Conservation (phyloP, 2,888 invertebrate species). For the Lasioglossum leucozonium region DNA sequence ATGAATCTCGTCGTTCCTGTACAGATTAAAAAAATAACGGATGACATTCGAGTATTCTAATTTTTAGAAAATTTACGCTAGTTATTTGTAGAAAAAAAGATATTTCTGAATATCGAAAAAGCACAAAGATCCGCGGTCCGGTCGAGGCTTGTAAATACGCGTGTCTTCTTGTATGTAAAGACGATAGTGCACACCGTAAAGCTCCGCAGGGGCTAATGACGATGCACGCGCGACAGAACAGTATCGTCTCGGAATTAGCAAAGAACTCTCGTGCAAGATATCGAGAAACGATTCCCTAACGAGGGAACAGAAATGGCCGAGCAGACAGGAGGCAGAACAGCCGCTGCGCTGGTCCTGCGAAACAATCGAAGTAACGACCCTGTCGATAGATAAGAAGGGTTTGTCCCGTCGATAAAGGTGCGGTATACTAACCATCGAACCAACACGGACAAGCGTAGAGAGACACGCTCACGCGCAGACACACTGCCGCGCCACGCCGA, state of each 20-base stretch:
- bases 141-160: background rate
- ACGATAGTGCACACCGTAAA: background rate
- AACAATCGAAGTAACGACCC: constrained; percentile 49
- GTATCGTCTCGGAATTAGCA: constrained; percentile 7
- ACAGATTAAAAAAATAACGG: too few relatives aligned
- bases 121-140: background rate
- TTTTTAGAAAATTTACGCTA: too few relatives aligned
- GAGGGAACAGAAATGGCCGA: constrained; percentile 13
- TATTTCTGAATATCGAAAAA: too few relatives aligned
- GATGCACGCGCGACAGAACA: background rate
- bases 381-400: constrained; percentile 52
- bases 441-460: background rate
- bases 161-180: background rate
- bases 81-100: too few relatives aligned
- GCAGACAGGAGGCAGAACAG: background rate
- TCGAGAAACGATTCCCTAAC: constrained; percentile 42
- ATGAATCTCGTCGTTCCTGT: too few relatives aligned
- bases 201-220: background rate
- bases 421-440: constrained; percentile 19
- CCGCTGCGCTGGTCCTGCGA: constrained; percentile 6
- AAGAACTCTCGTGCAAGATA: background rate
- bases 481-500: background rate
- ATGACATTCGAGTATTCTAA: too few relatives aligned
- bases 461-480: background rate
- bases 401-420: constrained; percentile 39